Evolutionary conservation across 2,113 vertebrate species (phyloP).

Genomic region (Barnardius zonarius): DNA sequence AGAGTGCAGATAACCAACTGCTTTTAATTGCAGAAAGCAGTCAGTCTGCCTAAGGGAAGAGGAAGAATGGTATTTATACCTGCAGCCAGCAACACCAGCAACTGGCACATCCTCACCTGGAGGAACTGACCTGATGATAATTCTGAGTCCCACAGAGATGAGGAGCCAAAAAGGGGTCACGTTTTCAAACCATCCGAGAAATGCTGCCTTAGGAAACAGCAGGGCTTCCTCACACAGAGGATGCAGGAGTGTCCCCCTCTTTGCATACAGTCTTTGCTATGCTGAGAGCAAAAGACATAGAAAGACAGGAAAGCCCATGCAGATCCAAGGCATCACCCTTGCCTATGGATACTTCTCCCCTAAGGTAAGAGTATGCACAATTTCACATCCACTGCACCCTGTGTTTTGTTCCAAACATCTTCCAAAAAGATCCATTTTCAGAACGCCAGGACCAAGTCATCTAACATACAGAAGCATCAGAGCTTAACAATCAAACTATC

Average conservation of each 20-base stretch:
- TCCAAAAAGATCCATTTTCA: not conserved
- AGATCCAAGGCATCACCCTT: not conserved
- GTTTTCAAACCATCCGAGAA: not conserved
- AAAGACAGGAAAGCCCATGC: not conserved
- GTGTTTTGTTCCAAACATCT: not conserved
- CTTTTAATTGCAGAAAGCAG: constrained; percentile 29
- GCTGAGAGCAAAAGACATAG: not conserved
- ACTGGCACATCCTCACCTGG: not conserved
- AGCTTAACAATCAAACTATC: not conserved
- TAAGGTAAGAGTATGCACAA: not conserved
- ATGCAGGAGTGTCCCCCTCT: not conserved
- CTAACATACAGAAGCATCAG: not conserved
- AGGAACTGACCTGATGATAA: not conserved
- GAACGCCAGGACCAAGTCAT: not conserved
- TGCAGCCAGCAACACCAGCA: not conserved
- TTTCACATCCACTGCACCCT: not conserved
- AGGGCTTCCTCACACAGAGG: not conserved
- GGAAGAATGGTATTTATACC: not conserved
- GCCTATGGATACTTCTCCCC: not conserved
- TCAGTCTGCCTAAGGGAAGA: not conserved
- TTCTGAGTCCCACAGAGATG: fast-evolving
- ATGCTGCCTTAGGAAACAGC: not conserved
- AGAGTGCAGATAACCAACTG: not conserved
- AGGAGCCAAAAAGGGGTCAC: not conserved
- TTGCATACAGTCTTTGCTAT: not conserved